Conservation (phyloP, 2,113 vertebrate genomes). For the Nestor notabilis region DNA sequence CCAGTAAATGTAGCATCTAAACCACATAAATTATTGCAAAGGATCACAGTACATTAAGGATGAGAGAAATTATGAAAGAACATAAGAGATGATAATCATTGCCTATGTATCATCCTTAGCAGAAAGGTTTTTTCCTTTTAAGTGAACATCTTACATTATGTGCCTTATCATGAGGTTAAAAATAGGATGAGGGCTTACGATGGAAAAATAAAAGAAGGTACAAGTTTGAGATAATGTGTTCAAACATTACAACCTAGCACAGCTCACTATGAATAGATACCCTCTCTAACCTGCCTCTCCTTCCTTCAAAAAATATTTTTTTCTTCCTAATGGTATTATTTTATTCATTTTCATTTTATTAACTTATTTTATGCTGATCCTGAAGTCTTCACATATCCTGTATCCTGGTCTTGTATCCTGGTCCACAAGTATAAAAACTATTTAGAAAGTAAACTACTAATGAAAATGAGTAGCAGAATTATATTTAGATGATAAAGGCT, state of each 20-base stretch:
- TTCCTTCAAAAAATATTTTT: background rate
- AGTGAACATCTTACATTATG: slow-evolving; percentile 12
- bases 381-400: background rate
- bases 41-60: background rate
- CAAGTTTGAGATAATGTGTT: background rate
- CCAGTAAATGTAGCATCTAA: background rate
- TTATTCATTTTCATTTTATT: background rate
- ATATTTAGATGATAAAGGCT: background rate
- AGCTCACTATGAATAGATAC: background rate
- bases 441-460: background rate
- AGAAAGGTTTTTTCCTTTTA: slow-evolving; percentile 1
- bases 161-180: background rate
- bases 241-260: background rate
- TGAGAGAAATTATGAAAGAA: slow-evolving; percentile 19
- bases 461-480: background rate
- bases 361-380: background rate
- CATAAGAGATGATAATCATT: background rate
- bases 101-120: background rate
- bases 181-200: background rate
- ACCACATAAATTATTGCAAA: background rate
- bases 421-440: background rate
- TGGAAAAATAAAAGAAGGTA: background rate
- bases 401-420: too few species aligned
- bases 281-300: background rate
- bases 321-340: background rate